A percentile compares a stretch with the other conserved stretches of the same genome.
phyloP scores from a whole-genome alignment of 2,797 vertebrate genomes.

The Chiloscyllium punctatum region DNA sequence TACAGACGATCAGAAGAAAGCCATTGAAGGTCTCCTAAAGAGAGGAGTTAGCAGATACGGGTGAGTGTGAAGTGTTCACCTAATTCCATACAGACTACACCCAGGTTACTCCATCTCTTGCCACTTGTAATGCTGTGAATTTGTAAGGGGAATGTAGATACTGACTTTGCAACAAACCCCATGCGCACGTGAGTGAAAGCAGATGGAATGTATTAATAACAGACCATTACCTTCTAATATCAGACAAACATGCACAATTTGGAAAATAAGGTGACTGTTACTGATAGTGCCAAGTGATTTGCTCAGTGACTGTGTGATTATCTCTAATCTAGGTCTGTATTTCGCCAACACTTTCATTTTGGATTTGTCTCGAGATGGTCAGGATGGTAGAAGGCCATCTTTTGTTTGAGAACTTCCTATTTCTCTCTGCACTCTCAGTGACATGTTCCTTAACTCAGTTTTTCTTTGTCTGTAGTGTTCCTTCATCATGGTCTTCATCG shows the following conservation, averaged over 20 bases:
- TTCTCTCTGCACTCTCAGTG: background rate
- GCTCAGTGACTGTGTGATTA: background rate
- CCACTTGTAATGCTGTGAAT: background rate
- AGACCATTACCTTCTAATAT: background rate
- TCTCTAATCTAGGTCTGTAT: background rate
- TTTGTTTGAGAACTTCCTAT: background rate
- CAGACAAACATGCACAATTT: background rate
- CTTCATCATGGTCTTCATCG: constrained; percentile 18
- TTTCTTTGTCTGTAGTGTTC: background rate
- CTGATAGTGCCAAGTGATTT: background rate
- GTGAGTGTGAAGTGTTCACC: background rate
- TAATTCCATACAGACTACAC: background rate
- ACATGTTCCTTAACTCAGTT: background rate
- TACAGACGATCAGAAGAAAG: background rate
- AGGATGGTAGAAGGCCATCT: no score
- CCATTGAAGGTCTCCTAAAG: background rate
- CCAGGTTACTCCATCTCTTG: background rate
- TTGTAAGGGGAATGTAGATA: background rate
- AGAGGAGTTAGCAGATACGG: background rate
- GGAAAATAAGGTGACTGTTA: background rate
- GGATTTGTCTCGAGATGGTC: no score
- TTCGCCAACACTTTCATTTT: no score
- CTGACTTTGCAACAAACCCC: background rate
- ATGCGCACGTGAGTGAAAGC: background rate
- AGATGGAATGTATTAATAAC: background rate